Conservation (phyloP, 2,113 vertebrate genomes). For the Diadophis punctatus region DNA sequence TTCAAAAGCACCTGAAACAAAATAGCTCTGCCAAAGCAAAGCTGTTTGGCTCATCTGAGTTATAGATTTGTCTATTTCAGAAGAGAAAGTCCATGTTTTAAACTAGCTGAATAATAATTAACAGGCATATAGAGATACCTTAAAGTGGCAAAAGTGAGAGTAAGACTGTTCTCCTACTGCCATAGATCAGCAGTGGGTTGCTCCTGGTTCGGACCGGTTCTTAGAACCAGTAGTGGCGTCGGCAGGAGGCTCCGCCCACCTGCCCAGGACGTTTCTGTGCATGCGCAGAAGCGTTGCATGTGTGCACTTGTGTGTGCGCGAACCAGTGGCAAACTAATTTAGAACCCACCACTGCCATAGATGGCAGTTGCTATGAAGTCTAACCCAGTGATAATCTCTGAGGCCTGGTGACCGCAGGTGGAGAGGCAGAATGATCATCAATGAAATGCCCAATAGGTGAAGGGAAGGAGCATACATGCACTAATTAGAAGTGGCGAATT, state of each 20-base stretch:
- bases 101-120: not conserved
- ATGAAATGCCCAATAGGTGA: not conserved
- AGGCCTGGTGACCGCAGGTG: not conserved
- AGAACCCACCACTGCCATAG: too few relatives aligned
- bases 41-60: not conserved
- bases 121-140: not conserved
- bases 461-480: not conserved
- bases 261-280: too few relatives aligned
- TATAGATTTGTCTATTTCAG: not conserved
- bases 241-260: too few relatives aligned
- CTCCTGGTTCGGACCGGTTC: too few relatives aligned
- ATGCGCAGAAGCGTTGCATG: too few relatives aligned
- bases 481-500: not conserved
- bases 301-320: too few relatives aligned
- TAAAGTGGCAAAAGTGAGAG: not conserved
- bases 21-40: not conserved
- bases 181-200: too few relatives aligned
- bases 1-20: not conserved
- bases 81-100: not conserved
- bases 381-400: not conserved
- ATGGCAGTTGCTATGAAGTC: not conserved
- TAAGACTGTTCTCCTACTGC: not conserved
- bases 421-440: not conserved
- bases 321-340: too few relatives aligned
- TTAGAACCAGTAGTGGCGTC: too few relatives aligned